Percentiles rank a stretch among this genome's conserved stretches.
These are phyloP conservation scores for Dolichopus griseipennis DNA, from an alignment of 2,888 invertebrate genomes.

Conservation along the genomic window DNA sequence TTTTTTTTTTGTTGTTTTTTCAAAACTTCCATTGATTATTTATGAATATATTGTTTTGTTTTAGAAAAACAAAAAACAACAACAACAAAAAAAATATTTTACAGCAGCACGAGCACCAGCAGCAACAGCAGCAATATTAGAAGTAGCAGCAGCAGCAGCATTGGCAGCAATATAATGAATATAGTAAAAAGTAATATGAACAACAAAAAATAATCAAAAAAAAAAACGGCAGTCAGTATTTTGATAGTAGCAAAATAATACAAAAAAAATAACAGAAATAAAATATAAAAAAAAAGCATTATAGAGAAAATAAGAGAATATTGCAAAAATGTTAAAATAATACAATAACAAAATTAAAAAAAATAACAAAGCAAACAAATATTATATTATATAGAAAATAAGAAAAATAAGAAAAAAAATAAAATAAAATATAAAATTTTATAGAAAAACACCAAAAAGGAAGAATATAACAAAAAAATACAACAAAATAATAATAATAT, in stretches of 20 bases:
- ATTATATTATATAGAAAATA: not conserved
- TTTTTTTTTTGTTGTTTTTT: too few species aligned
- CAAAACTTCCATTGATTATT: too few species aligned
- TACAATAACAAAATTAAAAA: not conserved
- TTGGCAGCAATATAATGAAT: not conserved
- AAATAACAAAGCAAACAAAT: not conserved
- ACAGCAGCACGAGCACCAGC: not conserved
- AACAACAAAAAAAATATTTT: not conserved
- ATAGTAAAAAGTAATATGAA: too few species aligned
- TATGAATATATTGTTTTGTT: too few species aligned
- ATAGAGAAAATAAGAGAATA: slow-evolving; percentile 1
- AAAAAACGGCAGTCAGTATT: too few species aligned
- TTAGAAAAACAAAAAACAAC: not conserved
- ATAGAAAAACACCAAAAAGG: not conserved
- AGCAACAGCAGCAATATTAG: not conserved
- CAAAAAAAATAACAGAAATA: too few species aligned
- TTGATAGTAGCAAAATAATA: too few species aligned
- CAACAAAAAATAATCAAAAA: too few species aligned
- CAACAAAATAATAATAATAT: not conserved
- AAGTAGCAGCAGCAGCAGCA: not conserved
- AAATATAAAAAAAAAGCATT: not conserved
- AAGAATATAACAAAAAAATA: not conserved
- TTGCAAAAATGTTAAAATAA: not conserved
- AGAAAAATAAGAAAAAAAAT: not conserved
- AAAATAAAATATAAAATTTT: not conserved